These are phyloP conservation scores for Cheilosia urbana DNA, from an alignment of 2,888 invertebrate species.

Conservation along the genomic window DNA sequence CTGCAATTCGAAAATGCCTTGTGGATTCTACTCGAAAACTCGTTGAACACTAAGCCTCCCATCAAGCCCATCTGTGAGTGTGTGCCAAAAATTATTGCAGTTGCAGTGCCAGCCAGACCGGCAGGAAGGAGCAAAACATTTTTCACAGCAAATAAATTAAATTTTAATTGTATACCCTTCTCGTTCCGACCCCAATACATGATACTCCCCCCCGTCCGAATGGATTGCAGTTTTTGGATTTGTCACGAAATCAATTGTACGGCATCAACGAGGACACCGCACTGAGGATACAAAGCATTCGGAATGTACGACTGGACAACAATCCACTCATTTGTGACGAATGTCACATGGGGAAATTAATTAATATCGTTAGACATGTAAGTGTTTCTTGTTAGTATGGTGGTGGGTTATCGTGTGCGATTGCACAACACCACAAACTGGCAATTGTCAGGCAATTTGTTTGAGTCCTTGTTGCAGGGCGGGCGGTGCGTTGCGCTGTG, in stretches of 20 bases:
- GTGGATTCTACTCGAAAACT: constrained; percentile 4
- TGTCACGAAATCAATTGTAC: constrained; percentile 89
- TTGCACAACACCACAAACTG: constrained; percentile 36
- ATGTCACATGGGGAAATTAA: constrained; percentile 84
- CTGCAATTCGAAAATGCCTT: background rate
- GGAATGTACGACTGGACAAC: constrained; percentile 83
- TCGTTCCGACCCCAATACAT: background rate
- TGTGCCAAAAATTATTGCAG: constrained; percentile 55
- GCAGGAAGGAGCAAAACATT: constrained; percentile 48
- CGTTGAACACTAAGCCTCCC: constrained; percentile 1
- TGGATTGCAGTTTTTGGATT: constrained; percentile 86
- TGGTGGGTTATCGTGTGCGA: background rate
- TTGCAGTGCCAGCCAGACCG: constrained; percentile 14
- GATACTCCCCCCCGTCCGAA: background rate
- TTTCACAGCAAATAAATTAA: constrained; percentile 71
- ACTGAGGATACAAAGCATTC: constrained; percentile 82
- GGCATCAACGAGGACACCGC: constrained; percentile 84
- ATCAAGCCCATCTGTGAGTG: constrained; percentile 30
- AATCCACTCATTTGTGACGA: constrained; percentile 84
- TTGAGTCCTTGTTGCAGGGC: background rate
- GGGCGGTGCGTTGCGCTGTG: background rate
- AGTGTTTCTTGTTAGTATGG: constrained; percentile 74
- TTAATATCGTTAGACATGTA: constrained; percentile 83
- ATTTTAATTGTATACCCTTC: constrained; percentile 78
- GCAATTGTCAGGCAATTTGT: constrained; percentile 48